These are phyloP conservation scores for Candoia aspera DNA, from an alignment of 2,113 vertebrate genomes.

Conservation along the genomic window DNA sequence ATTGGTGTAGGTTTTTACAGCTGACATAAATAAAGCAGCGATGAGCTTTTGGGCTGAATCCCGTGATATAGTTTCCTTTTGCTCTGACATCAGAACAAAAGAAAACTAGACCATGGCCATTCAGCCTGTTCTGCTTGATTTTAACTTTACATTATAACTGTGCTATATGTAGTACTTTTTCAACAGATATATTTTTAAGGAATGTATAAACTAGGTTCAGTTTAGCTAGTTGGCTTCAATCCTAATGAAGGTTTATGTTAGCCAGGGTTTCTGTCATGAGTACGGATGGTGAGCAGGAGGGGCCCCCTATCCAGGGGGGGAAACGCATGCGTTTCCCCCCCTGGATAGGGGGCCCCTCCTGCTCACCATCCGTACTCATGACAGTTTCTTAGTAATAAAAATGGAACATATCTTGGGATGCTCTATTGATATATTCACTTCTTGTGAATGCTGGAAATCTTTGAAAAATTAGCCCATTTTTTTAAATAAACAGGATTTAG, in stretches of 20 bases:
- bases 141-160: constrained; percentile 54
- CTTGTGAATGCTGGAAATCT: constrained; percentile 40
- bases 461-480: constrained; percentile 43
- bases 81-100: neutral
- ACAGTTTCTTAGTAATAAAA: constrained; percentile 37
- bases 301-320: too few species aligned
- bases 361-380: too few species aligned
- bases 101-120: neutral
- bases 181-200: constrained; percentile 34
- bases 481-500: constrained; percentile 37
- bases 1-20: neutral
- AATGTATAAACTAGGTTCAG: neutral
- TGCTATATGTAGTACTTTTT: constrained; percentile 58
- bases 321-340: too few species aligned
- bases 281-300: too few species aligned
- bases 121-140: neutral
- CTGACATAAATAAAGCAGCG: neutral
- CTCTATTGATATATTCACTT: constrained; percentile 6
- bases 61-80: neutral
- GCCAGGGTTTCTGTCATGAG: too few species aligned
- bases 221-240: neutral
- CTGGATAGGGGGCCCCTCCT: too few species aligned
- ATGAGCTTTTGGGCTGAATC: neutral
- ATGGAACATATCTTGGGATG: constrained; percentile 18
- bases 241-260: constrained; percentile 43